A percentile compares a stretch with the other conserved stretches of the same genome.
Evolutionary conservation across 2,888 invertebrate genomes (phyloP).

Genomic region (Drosophila merina): DNA sequence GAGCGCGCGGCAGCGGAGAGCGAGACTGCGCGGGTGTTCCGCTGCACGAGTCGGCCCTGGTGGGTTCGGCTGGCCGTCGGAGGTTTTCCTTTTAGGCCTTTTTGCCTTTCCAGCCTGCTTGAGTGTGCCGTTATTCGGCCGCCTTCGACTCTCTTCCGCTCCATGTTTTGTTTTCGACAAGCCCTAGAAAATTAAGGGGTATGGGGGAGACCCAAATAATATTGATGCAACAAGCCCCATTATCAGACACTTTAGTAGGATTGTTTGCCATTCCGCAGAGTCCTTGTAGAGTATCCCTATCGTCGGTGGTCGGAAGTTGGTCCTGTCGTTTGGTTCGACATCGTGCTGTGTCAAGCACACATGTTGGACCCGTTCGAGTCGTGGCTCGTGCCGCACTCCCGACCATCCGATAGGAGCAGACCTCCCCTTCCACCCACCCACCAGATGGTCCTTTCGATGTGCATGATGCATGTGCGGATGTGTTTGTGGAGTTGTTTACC

Average conservation of each 20-base stretch:
- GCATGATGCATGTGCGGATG: constrained; percentile 20
- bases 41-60: constrained; percentile 22
- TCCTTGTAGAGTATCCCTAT: constrained; percentile 7
- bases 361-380: constrained; percentile 54
- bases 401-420: constrained; percentile 26
- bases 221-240: neutral
- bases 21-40: constrained; percentile 42
- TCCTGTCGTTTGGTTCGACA: constrained; percentile 55
- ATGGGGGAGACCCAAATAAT: neutral
- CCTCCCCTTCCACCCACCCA: constrained; percentile 18
- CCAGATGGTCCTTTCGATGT: constrained; percentile 1
- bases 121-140: constrained; percentile 68
- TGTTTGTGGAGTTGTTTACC: constrained; percentile 63
- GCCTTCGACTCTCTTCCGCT: constrained; percentile 31
- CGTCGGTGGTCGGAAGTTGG: constrained; percentile 7
- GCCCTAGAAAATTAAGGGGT: neutral
- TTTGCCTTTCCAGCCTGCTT: constrained; percentile 66
- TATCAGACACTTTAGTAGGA: neutral
- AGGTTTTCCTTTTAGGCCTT: constrained; percentile 73
- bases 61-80: constrained; percentile 35
- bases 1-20: constrained; percentile 58
- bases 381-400: constrained; percentile 37
- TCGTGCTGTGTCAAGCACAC: constrained; percentile 56
- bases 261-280: neutral
- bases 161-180: constrained; percentile 44